Base-by-base conservation (phyloP, 1,140 invertebrate genomes). In the Diuraphis noxia region DNA sequence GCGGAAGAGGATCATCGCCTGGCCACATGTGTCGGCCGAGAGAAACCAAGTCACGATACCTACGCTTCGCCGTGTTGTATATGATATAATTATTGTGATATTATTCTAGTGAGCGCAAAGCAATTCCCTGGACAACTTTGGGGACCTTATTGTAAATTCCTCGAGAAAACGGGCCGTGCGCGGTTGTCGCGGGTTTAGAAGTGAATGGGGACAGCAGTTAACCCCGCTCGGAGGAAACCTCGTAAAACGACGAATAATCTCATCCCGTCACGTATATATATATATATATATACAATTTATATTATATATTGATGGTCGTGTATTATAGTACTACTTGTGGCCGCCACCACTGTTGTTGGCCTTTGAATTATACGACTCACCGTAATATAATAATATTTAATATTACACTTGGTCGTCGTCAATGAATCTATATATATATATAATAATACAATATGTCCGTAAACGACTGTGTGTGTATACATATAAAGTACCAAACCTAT, bases 161-260 rank as follows among this genome's bases (percentile, higher is more conserved):
- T 82, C 77, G 43, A 91, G 89, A 52, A 91, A 52, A 49, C 43
- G 2, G 41, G 38, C 23, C 21, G 43, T 3, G 38, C 30, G 4
- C 5, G 38, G 38, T n/a, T 7, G 46, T 72, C 41, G n/a, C 46
- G 46, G 46, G 46, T 23, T 21, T 21, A 23, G 46, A 21, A 72
- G 56, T n/a, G 56, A 13, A 19, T 88, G 34, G 19, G 34, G n/a
- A 21, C 1, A 23, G 36, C 17, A 63, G 49, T 72, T 72, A 88
- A 63, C 87, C 86, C 86, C n/a, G 36, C 49, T 36, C 34, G n/a
- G 19, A 34, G 36, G 36, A 88, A 72, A 77, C 43, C n/a, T 91
- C 77, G 89, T 90, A 90, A 90, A 90, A 91, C 72, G 72, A 46
- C 43, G 63, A 23, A 38, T 81, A 90, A 90, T 89, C 88, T 38